Evolutionary conservation across 1,140 invertebrate genomes (phyloP), one percentile per base, ranked within the genome.

Genomic region (Panagrolaimus sp.): DNA sequence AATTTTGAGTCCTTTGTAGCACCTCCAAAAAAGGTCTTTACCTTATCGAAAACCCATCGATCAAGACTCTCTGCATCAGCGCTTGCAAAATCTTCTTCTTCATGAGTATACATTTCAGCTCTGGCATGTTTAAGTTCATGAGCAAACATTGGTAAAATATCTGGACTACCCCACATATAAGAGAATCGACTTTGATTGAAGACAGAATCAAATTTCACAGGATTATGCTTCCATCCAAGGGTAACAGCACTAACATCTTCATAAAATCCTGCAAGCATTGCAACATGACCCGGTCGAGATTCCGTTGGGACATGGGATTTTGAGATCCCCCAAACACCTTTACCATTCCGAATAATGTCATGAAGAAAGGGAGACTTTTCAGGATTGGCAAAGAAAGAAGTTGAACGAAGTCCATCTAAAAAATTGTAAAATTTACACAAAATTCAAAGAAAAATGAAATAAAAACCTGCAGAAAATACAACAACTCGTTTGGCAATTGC

Each of bases 161-260:
- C 95, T 69, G 92, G 92, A 85, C 93, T 94, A 8, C 95, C 96
- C 91, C 93, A 97, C 6, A 89, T 88, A 88, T 89, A 91, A 3
- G 90, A 89, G 75, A 87, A 87, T 6, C 80, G 73, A 76, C 90
- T 93, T 82, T 91, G 88, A 87, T 98, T 97, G 77, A 98, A 95
- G 1, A 98, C 88, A 32, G 92, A 94, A 86, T 98, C 95, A 88
- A 98, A 98, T 80, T 94, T 89, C 24, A 98, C 91, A 17, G 92
- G 91, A 86, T 98, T 97, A 83, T 66, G 68, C 94, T 98, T 10
- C 95, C 86, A 83, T n/a, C 88, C 87, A 90, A 84, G 93, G n/a
- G 91, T 89, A 66, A 98, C 88, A 38, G 95, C 94, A 78, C 93
- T 94, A 7, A 96, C 94, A 87, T 98, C 96, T 88, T 98, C 96